Base-by-base conservation (phyloP, 2,113 vertebrate species). In the Chionodraco myersi region DNA sequence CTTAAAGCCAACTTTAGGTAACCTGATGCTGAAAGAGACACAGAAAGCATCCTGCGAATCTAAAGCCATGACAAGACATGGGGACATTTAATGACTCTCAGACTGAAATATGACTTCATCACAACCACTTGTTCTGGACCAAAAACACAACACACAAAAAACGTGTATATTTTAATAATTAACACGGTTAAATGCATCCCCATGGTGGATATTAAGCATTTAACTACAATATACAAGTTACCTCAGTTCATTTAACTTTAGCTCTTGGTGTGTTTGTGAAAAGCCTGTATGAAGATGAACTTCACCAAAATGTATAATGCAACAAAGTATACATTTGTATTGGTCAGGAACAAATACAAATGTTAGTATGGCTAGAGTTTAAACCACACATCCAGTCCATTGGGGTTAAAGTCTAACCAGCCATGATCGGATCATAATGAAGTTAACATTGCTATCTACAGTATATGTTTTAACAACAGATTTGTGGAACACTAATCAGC, bases 11-110 rank as follows among this genome's bases (percentile, higher is more conserved):
- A 8, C 44, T 34, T 56, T 3, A 41, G 23, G 63, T 72, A 65
- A 64, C 44, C 49, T 66, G 62, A 8, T n/a, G 30, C 59, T 73
- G 45, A 52, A 58, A 69, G 4, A 23, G 21, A 74, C 69, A 54
- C 56, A 36, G 16, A 14, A 13, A 44, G 58, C 23, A 53, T 0
- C 8, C 59, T n/a, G 15, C 57, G 34, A 71, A 47, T 64, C 53
- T 51, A 10, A 75, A 65, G 49, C 41, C 58, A 34, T 36, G 58
- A 44, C 21, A 70, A 36, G 26, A 53, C 18, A 64, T 23, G 53
- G 3, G 53, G 21, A 72, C 47, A 53, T 45, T 7, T 52, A 45
- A 67, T 4, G 48, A 63, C n/a, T 26, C n/a, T 45, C 59, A 53
- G 14, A 36, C 18, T 3, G 11, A 18, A 45, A 62, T 8, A 51